Base-by-base conservation (phyloP, 2,113 vertebrate genomes). In the Sceloporus undulatus region DNA sequence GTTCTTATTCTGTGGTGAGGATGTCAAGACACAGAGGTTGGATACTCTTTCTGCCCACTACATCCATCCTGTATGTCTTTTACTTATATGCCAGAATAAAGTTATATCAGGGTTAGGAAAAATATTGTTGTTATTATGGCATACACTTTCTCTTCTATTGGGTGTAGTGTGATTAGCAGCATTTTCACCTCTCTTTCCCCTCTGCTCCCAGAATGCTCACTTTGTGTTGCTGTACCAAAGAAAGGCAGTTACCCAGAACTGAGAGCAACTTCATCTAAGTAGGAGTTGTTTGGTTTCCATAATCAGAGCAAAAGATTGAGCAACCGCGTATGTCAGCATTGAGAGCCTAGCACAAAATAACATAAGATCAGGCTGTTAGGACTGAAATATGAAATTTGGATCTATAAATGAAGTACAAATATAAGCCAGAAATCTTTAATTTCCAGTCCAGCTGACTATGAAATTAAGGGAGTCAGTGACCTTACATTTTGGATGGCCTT, bases 391-490 rank as follows among this genome's bases (percentile, higher is more conserved):
- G 21, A 59, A 16, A 83, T 65, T 76, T 8, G 27, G 23, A 82
- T 27, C 18, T 34, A 66, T 21, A 86, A 70, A 79, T 79, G 73
- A 54, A 75, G 40, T 85, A 10, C n/a, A n/a, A 54, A 23, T 86
- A 18, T 21, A 5, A 66, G 56, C 71, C 77, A 93, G 82, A 71
- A 80, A 25, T 2, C 1, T 25, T 81, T 59, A 48, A 79, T 4
- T 0, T 3, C 65, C 84, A 16, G 19, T 76, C 62, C 23, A 87
- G 86, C 62, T 78, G 65, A 18, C 16, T 73, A 8, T 78, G 40
- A 89, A 83, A 6, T 8, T 19, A 19, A 16, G 71, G 21, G 19
- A 83, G 42, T 52, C 85, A 85, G 79, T 89, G 91, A 76, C 85
- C 76, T 38, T 82, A 65, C 27, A 38, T 73, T 85, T 77, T 56